Base-by-base conservation (phyloP, 2,888 invertebrate genomes). In the Epirrhoe alternata region DNA sequence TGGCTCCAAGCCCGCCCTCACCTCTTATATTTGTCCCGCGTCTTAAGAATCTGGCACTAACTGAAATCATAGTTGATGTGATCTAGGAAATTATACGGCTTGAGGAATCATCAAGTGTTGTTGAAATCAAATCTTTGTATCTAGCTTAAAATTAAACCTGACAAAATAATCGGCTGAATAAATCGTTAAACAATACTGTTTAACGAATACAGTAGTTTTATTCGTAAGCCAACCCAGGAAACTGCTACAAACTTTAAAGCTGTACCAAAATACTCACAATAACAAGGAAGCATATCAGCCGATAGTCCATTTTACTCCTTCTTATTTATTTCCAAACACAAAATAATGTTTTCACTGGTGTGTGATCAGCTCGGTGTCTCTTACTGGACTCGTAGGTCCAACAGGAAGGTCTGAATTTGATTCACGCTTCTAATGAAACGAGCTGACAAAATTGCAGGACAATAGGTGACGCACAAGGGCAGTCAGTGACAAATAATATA, bases 381-480 rank as follows among this genome's bases (percentile, higher is more conserved):
- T 77, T 79, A 89, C 89, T 90, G 87, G 77, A 69, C 75, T 58
- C 75, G 80, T 80, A 82, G 80, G 82, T 82, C 76, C 65, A 76
- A 81, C 89, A 88, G 90, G 90, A 90, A 85, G 84, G 73, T 72
- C 75, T 82, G 80, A 86, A 79, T 86, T 86, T 75, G 72, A 77
- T 81, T 79, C 80, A 86, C 81, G 81, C 81, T 78, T 79, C 78
- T 82, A 84, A 85, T 83, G 76, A 78, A 65, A 51, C 74, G 73
- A 71, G 74, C 74, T 74, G 74, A 75, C 75, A 60, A 83, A 80
- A 82, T 81, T 77, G 77, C 76, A 62, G 82, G 82, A 85, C 81
- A 84, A 84, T 80, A 74, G 76, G 69, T 76, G 72, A 77, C 74
- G 69, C 71, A 76, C 82, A 75, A 84, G 83, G 84, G 83, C 79